Conservation (phyloP, 2,113 vertebrate species). For the Corvus hawaiiensis region DNA sequence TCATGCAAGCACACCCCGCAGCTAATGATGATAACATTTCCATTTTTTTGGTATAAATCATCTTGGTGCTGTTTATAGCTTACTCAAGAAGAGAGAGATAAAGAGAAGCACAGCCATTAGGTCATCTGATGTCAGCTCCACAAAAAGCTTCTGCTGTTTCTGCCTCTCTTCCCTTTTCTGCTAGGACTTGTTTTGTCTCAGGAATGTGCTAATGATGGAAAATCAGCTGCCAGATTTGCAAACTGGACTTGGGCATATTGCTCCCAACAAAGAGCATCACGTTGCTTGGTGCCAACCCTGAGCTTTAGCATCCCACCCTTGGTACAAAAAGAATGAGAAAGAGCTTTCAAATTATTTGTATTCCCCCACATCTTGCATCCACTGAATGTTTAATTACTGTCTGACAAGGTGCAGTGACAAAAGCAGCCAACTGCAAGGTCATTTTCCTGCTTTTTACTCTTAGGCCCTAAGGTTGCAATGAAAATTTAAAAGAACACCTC, state of each 20-base stretch:
- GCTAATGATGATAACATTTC: not conserved
- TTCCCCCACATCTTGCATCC: not conserved
- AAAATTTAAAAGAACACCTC: not conserved
- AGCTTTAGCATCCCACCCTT: not conserved
- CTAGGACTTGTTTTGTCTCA: not conserved
- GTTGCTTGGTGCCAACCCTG: not conserved
- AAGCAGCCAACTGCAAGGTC: not conserved
- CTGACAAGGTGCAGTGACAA: not conserved
- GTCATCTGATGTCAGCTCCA: not conserved
- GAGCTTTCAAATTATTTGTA: not conserved
- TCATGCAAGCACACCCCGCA: not conserved
- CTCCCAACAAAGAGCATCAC: not conserved
- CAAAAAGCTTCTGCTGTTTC: not conserved
- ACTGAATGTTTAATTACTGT: not conserved
- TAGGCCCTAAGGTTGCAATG: not conserved
- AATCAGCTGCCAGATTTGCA: not conserved
- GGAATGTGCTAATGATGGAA: not conserved
- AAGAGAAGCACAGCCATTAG: not conserved
- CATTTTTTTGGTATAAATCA: not conserved
- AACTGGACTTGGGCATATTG: not conserved
- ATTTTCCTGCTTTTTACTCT: not conserved
- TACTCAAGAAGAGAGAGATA: not conserved
- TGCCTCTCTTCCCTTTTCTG: not conserved
- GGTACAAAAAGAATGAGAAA: not conserved
- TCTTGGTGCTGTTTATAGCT: not conserved